phyloP scores from a whole-genome alignment of 2,888 invertebrate genomes.

The Rhimphoctona megacephalus region DNA sequence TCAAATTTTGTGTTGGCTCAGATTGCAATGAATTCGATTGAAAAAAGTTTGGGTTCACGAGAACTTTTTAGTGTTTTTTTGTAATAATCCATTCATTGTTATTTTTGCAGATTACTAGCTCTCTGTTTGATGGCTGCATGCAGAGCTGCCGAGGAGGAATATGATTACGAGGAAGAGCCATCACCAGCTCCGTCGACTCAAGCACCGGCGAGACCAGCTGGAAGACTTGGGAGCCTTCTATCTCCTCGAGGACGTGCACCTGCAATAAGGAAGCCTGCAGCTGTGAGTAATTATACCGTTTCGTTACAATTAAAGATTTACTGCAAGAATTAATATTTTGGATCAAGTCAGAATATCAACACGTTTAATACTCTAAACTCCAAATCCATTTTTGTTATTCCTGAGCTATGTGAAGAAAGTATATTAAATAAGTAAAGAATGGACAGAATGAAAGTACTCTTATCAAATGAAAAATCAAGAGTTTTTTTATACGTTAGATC shows the following conservation, averaged over 20 bases:
- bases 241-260: conserved; percentile 76
- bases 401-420: not conserved
- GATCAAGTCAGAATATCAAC: not conserved
- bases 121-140: conserved; percentile 76
- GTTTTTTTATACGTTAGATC: not conserved
- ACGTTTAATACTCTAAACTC: not conserved
- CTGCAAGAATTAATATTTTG: not conserved
- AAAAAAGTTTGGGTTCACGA: not conserved
- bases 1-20: not conserved
- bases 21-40: too few species aligned
- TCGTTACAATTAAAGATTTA: not conserved
- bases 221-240: conserved; percentile 76
- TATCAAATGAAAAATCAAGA: not conserved
- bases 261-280: conserved; percentile 73
- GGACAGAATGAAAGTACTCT: not conserved
- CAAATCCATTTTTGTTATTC: not conserved
- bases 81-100: conserved; percentile 31
- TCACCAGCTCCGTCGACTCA: conserved; percentile 75
- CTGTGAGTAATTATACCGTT: conserved; percentile 69
- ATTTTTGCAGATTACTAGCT: conserved; percentile 74
- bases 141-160: conserved; percentile 78
- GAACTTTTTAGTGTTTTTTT: not conserved
- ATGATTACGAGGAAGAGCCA: conserved; percentile 80
- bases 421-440: not conserved
- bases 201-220: conserved; percentile 75